Evolutionary conservation across 2,888 invertebrate genomes (phyloP), one percentile per base, ranked within the genome.

Genomic region (Stenodema calcarata): DNA sequence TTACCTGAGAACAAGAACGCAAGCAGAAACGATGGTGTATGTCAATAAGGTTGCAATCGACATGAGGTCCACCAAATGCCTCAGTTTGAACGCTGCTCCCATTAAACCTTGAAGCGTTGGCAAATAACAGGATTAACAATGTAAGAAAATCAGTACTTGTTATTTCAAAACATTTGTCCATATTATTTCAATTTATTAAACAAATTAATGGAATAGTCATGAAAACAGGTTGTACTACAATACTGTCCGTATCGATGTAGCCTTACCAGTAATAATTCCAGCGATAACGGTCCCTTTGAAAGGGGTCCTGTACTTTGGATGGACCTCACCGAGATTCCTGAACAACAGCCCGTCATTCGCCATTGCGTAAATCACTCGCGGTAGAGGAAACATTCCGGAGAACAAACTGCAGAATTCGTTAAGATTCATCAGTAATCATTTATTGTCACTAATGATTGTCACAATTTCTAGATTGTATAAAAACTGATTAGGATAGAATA

Each of bases 11-110:
- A 98, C 92, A 14, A 97, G 93, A 0, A 98, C 96, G 89, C 96
- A 96, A 3, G 96, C 95, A 0, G 97, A 96, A 1, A 98, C 98
- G 91, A 98, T 96, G 0, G 97, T 96, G 91, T 98, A 98, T 0
- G 97, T 96, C 86, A 96, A 92, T 27, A 97, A 91, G 0, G 97
- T 96, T 7, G 96, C 96, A 90, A 98, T 97, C 0, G 97, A 97
- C 94, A 98, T 96, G 93, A 98, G 96, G 90, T 95, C 96, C 28
- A 97, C 96, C 81, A 98, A 92, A 89, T 96, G 96, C 14, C 94
- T 93, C 87, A 98, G 92, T 90, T 97, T 95, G 90, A 98, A 96
- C 82, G 97, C 91, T 89, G 96, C 95, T 0, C 97, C 96, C 90
- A 98, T 92, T 0, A 95, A 91, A 30, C 95, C 96, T 95, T 90